Base-by-base conservation (phyloP, 2,113 vertebrate species). In the Sylvia atricapilla region DNA sequence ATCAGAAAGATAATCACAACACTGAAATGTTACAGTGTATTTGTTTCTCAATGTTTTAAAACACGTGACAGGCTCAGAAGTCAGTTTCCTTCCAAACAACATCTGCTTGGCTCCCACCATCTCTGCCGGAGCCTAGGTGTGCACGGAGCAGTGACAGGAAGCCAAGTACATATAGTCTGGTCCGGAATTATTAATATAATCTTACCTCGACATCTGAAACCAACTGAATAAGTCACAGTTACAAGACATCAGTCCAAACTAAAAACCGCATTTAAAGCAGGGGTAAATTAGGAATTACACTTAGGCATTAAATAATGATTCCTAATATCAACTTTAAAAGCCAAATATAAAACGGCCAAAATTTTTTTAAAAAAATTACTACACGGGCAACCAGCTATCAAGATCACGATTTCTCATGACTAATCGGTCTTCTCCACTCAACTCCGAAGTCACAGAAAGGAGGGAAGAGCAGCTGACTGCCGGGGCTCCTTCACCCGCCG, bases 361-460 rank as follows among this genome's bases (percentile, higher is more conserved):
- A n/a, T 15, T 4, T 4, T n/a, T n/a, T n/a, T n/a, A 39, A n/a
- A 18, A 4, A 41, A 39, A 13, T 20, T 9, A 37, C 14, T 50
- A 13, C 31, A 64, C 33, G 27, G 21, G 13, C 44, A 47, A 30
- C 1, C 15, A 13, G 41, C 59, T 44, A 15, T 2, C 46, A 27
- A 79, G 50, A 74, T 13, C 18, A 25, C 15, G 13, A 21, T 10
- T 55, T 44, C 33, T 66, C 84, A 2, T 23, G 8, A 17, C 30
- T 30, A 13, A 37, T 8, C 16, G 2, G n/a, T 13, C 60, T 3
- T 23, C 4, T 19, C 23, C 56, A 6, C 2, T 19, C 50, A 21
- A 0, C 46, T 37, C 19, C 10, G 0, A 10, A 58, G 41, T 7
- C 19, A 39, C 44, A 16, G 2, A 8, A 11, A 15, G 15, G 23